Evolutionary conservation across 2,888 invertebrate species (phyloP).

Genomic region (Andrena chrysosceles): DNA sequence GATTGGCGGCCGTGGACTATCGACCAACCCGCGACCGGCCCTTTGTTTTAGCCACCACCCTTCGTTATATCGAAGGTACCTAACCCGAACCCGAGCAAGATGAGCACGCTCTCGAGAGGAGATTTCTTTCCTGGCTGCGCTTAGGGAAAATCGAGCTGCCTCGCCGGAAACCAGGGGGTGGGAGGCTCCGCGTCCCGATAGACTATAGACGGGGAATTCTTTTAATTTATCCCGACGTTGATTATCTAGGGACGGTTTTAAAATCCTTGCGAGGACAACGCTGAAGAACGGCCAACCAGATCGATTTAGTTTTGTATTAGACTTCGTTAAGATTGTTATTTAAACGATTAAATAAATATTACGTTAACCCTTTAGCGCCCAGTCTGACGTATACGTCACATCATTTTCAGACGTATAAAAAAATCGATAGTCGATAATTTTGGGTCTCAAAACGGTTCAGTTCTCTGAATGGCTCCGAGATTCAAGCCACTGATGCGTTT

Average conservation of each 20-base stretch:
- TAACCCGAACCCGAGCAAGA: slow-evolving; percentile 65
- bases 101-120: slow-evolving; percentile 54
- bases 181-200: slow-evolving; percentile 1
- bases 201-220: slow-evolving; percentile 22
- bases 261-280: slow-evolving; percentile 1
- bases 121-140: slow-evolving; percentile 52
- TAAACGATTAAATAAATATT: neutral
- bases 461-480: too few species aligned
- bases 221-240: slow-evolving; percentile 2
- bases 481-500: too few species aligned
- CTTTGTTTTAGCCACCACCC: slow-evolving; percentile 84
- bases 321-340: neutral
- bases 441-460: too few species aligned
- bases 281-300: neutral
- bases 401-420: too few species aligned
- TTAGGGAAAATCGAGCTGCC: slow-evolving; percentile 51
- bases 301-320: too few species aligned
- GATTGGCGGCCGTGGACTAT: slow-evolving; percentile 84
- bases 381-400: too few species aligned
- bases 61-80: slow-evolving; percentile 70
- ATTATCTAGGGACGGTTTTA: slow-evolving; percentile 8
- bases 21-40: slow-evolving; percentile 84
- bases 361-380: too few species aligned
- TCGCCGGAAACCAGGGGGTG: neutral
- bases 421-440: too few species aligned